Evolutionary conservation across 2,113 vertebrate species (phyloP).

Genomic region (Silurus asotus): DNA sequence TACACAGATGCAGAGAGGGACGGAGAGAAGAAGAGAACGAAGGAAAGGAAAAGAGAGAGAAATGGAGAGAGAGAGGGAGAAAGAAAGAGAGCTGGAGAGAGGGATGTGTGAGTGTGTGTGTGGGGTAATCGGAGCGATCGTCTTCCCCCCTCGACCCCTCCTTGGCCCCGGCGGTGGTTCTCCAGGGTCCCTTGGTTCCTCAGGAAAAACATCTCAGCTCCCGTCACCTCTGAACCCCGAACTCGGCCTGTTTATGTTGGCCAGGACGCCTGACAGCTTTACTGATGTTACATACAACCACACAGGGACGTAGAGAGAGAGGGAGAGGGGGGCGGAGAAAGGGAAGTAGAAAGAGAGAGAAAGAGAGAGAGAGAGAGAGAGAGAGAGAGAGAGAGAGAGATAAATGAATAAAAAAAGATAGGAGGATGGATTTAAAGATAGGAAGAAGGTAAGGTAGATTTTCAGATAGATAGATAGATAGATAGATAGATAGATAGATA

Average conservation of each 20-base stretch:
- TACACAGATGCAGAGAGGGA: constrained; percentile 82
- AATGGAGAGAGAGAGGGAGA: constrained; percentile 35
- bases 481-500: not conserved
- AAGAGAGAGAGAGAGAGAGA: constrained; percentile 71
- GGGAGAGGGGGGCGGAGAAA: constrained; percentile 37
- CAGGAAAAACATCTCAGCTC: constrained; percentile 91
- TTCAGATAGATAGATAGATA: not conserved
- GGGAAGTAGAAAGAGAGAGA: constrained; percentile 60
- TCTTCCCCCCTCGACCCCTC: constrained; percentile 71
- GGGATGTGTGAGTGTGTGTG: constrained; percentile 56
- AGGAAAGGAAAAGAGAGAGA: constrained; percentile 37
- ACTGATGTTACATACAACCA: constrained; percentile 99
- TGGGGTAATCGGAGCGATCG: constrained; percentile 73
- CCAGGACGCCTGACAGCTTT: constrained; percentile 95
- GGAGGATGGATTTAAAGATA: constrained; percentile 7
- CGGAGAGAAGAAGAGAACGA: constrained; percentile 46
- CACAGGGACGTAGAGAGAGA: constrained; percentile 69
- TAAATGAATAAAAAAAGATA: not conserved
- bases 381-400: constrained; percentile 37
- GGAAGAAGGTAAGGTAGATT: constrained; percentile 28
- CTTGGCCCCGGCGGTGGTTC: constrained; percentile 73
- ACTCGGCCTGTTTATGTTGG: constrained; percentile 98
- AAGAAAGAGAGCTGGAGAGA: constrained; percentile 42
- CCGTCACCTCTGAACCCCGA: constrained; percentile 96
- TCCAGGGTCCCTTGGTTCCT: constrained; percentile 88